Evolutionary conservation across 1,140 invertebrate genomes (phyloP).

Genomic region (Penaeus chinensis): DNA sequence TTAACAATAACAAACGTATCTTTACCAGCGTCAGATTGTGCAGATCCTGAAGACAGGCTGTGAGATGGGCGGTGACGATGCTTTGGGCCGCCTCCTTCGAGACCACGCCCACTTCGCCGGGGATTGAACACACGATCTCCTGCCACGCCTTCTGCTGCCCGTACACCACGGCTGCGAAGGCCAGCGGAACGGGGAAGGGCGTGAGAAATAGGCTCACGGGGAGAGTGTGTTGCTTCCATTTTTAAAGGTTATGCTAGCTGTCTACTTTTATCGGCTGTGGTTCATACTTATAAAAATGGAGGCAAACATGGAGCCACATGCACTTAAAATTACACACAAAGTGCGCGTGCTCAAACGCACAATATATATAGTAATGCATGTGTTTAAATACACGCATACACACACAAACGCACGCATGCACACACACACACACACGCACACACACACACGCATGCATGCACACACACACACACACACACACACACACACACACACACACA

Average conservation of each 20-base stretch:
- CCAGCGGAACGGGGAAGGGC: too few species aligned
- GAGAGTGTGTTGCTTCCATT: too few species aligned
- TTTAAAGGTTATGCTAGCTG: too few species aligned
- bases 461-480: background rate
- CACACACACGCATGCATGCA: background rate
- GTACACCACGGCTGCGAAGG: constrained; percentile 32
- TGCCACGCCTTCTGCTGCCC: constrained; percentile 28
- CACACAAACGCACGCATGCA: background rate
- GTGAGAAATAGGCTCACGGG: too few species aligned
- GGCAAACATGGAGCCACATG: too few species aligned
- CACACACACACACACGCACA: constrained; percentile 9
- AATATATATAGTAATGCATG: background rate
- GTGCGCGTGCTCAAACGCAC: background rate
- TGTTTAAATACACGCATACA: constrained; percentile 21
- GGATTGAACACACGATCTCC: constrained; percentile 19
- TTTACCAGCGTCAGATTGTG: constrained; percentile 40
- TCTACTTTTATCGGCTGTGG: too few species aligned
- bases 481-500: constrained; percentile 25
- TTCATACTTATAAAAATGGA: too few species aligned
- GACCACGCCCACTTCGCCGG: constrained; percentile 40
- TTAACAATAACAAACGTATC: too few species aligned
- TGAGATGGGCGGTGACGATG: constrained; percentile 40
- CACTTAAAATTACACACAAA: too few species aligned
- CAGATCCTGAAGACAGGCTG: constrained; percentile 15
- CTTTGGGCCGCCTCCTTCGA: constrained; percentile 42